Conservation (phyloP, 2,888 invertebrate species). For the Agrilus biguttatus region DNA sequence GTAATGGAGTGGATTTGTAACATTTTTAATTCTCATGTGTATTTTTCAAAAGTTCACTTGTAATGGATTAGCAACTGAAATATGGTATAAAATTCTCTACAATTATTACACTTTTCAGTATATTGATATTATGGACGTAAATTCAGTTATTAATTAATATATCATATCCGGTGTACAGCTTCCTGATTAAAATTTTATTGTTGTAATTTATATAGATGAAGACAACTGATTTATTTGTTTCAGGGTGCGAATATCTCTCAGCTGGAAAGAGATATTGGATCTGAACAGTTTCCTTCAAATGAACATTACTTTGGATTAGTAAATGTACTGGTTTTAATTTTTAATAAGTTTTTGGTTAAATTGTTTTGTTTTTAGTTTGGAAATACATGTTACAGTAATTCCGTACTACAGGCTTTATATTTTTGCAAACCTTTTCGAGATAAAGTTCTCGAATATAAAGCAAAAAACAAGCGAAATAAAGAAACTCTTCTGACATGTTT, state of each 20-base stretch:
- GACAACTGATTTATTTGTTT: constrained; percentile 17
- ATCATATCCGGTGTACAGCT: constrained; percentile 2
- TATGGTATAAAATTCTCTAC: constrained; percentile 20
- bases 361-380: constrained; percentile 65
- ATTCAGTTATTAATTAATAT: background rate
- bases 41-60: constrained; percentile 26
- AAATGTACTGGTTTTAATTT: constrained; percentile 52
- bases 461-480: constrained; percentile 87
- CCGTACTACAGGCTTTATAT: constrained; percentile 96
- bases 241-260: constrained; percentile 99
- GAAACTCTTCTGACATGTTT: constrained; percentile 96
- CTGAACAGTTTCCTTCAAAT: constrained; percentile 95
- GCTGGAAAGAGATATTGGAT: constrained; percentile 97
- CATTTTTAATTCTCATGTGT: constrained; percentile 20
- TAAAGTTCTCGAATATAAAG: constrained; percentile 95
- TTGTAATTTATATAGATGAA: too few relatives aligned
- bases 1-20: constrained; percentile 29
- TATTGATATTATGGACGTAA: background rate
- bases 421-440: constrained; percentile 99
- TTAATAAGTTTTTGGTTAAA: constrained; percentile 3
- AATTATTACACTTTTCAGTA: background rate
- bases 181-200: constrained; percentile 10
- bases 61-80: constrained; percentile 31
- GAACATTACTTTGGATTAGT: constrained; percentile 99
- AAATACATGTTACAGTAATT: constrained; percentile 99